Percentiles rank a stretch among this genome's conserved stretches.
These are phyloP conservation scores for Loxodonta africana DNA, from an alignment of 2,113 vertebrate genomes.

Conservation along the genomic window DNA sequence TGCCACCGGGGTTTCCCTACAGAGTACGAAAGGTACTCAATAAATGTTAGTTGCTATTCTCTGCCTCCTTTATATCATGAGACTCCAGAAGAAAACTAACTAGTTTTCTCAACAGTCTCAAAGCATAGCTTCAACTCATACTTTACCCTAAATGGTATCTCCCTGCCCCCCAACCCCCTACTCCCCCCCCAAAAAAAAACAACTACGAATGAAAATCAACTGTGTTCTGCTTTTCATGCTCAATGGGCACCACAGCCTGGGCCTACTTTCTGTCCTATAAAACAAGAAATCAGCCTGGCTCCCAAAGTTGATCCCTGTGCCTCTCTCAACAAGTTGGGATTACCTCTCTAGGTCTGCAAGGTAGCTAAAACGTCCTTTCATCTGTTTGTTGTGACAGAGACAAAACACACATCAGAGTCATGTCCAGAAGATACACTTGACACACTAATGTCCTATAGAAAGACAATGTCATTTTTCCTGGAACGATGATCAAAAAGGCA, in stretches of 20 bases:
- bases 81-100: not conserved
- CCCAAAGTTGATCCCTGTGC: not conserved
- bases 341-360: not conserved
- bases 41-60: not conserved
- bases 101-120: not conserved
- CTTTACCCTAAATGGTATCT: not conserved
- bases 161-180: too few relatives aligned
- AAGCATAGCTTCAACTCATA: not conserved
- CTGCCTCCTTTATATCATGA: not conserved
- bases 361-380: not conserved
- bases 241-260: not conserved
- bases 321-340: not conserved
- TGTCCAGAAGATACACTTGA: not conserved
- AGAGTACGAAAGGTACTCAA: not conserved
- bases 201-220: not conserved
- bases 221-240: not conserved
- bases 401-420: not conserved
- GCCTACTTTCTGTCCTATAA: not conserved
- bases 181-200: not conserved
- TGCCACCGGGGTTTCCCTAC: not conserved
- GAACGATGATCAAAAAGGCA: not conserved
- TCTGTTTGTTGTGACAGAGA: not conserved
- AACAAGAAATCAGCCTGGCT: constrained; percentile 8
- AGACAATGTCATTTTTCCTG: not conserved
- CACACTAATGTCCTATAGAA: not conserved